phyloP scores from a whole-genome alignment of 2,113 vertebrate species.

The Anser brachyrhynchus region DNA sequence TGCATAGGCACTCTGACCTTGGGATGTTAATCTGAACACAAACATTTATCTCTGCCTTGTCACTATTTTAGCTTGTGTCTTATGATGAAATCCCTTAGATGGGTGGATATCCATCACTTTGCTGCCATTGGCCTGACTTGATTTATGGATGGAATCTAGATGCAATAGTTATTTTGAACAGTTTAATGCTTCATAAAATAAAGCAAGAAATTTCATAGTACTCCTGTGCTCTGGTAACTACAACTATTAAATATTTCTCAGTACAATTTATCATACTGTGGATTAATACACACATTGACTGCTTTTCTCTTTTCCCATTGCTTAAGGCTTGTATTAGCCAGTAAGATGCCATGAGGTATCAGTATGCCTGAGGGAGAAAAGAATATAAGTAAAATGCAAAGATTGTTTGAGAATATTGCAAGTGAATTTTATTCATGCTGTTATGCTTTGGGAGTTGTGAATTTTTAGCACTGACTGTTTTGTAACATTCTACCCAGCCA shows the following conservation, averaged over 20 bases:
- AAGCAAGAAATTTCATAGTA: conserved; percentile 26
- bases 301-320: not conserved
- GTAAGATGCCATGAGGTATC: not conserved
- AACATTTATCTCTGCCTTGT: conserved; percentile 80
- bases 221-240: conserved; percentile 14
- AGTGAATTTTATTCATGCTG: not conserved
- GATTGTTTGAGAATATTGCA: not conserved
- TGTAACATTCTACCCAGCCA: not conserved
- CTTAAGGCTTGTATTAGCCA: not conserved
- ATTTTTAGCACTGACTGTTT: not conserved
- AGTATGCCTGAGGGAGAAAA: not conserved
- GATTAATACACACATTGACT: not conserved
- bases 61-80: conserved; percentile 75
- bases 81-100: conserved; percentile 71
- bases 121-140: conserved; percentile 57
- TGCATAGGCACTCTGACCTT: conserved; percentile 79
- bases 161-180: conserved; percentile 72
- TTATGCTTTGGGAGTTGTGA: not conserved
- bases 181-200: conserved; percentile 67
- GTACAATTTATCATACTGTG: not conserved
- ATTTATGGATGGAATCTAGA: conserved; percentile 70
- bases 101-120: conserved; percentile 75
- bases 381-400: not conserved
- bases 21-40: conserved; percentile 77
- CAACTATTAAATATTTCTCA: conserved; percentile 7